phyloP scores from a whole-genome alignment of 2,888 invertebrate species.

The Galerucella nymphaeae region DNA sequence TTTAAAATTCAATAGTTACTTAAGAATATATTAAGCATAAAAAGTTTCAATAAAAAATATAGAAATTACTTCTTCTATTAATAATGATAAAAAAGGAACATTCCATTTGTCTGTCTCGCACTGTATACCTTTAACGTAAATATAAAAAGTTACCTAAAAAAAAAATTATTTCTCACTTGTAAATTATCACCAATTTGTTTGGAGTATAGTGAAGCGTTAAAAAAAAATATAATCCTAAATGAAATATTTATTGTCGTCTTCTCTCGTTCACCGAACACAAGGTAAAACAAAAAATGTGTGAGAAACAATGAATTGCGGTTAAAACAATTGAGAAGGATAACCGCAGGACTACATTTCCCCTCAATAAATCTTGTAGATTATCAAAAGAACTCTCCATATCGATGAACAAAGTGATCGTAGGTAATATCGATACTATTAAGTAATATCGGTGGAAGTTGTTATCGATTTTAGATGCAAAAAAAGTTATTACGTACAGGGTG shows the following conservation, averaged over 20 bases:
- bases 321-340: slow-evolving; percentile 49
- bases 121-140: not conserved
- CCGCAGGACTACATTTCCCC: slow-evolving; percentile 41
- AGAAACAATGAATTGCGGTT: slow-evolving; percentile 51
- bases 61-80: not conserved
- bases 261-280: slow-evolving; percentile 23
- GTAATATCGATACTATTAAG: not conserved
- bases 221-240: not conserved
- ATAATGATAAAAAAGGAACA: not conserved
- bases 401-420: not conserved
- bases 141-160: not conserved
- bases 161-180: not conserved
- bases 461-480: not conserved
- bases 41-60: too few relatives aligned
- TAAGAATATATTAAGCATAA: too few relatives aligned
- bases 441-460: not conserved
- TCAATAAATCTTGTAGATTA: slow-evolving; percentile 27
- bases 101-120: not conserved
- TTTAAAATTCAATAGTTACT: too few relatives aligned
- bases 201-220: not conserved
- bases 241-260: slow-evolving; percentile 18
- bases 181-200: slow-evolving; percentile 4
- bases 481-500: not conserved
- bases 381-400: slow-evolving; percentile 19
- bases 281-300: slow-evolving; percentile 41